Evolutionary conservation across 2,113 vertebrate species (phyloP).

Genomic region (Microtus montanus): DNA sequence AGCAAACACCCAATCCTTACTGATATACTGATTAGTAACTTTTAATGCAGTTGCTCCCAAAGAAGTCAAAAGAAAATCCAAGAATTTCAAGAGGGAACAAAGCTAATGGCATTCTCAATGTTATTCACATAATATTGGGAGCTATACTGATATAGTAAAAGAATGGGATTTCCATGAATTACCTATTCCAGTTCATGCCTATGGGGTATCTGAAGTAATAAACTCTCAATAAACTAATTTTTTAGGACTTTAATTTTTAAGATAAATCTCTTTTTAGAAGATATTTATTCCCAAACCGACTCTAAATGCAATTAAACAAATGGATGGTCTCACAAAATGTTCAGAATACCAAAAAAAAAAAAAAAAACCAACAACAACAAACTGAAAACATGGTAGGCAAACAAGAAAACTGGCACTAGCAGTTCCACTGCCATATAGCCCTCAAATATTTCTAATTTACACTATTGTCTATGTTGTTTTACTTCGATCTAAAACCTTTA

Average conservation of each 20-base stretch:
- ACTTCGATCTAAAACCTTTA: slow-evolving; percentile 79
- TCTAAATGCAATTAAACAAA: slow-evolving; percentile 78
- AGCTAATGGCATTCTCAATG: slow-evolving; percentile 64
- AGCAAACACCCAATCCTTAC: slow-evolving; percentile 78
- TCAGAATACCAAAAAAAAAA: slow-evolving; percentile 66
- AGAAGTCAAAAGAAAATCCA: slow-evolving; percentile 80
- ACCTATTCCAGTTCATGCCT: slow-evolving; percentile 74
- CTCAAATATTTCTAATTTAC: slow-evolving; percentile 76
- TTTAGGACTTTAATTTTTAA: slow-evolving; percentile 69
- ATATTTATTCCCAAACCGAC: slow-evolving; percentile 78
- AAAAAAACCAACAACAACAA: not conserved
- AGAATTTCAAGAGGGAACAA: slow-evolving; percentile 77
- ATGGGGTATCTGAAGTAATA: slow-evolving; percentile 77
- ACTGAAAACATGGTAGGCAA: slow-evolving; percentile 63
- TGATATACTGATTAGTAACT: slow-evolving; percentile 73
- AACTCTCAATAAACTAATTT: slow-evolving; percentile 73
- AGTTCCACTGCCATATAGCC: slow-evolving; percentile 75
- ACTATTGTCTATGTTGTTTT: slow-evolving; percentile 76
- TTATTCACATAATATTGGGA: slow-evolving; percentile 39
- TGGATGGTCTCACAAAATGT: slow-evolving; percentile 75
- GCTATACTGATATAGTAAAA: slow-evolving; percentile 61
- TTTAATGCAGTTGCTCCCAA: slow-evolving; percentile 77
- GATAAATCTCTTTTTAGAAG: slow-evolving; percentile 79
- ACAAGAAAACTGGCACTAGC: slow-evolving; percentile 78
- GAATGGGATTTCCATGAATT: slow-evolving; percentile 60